These are phyloP conservation scores for Podarcis muralis DNA, from an alignment of 2,113 vertebrate genomes.

Conservation along the genomic window DNA sequence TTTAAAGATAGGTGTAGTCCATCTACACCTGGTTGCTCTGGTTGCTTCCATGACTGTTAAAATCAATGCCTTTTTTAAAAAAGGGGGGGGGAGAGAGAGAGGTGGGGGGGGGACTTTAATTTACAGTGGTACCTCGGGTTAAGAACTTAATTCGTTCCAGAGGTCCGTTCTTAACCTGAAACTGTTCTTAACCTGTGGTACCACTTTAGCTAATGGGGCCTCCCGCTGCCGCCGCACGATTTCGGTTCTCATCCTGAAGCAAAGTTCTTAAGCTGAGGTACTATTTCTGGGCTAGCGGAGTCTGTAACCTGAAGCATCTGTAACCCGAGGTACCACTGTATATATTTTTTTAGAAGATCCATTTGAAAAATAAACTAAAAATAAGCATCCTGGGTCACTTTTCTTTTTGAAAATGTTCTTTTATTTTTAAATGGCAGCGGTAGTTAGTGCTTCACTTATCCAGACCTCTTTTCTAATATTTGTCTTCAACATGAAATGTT, in stretches of 20 bases:
- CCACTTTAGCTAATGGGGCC: too few relatives aligned
- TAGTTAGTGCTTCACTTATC: constrained; percentile 56
- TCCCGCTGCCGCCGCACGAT: too few relatives aligned
- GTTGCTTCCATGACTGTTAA: background rate
- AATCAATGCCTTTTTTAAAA: background rate
- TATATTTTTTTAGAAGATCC: constrained; percentile 41
- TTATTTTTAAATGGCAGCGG: constrained; percentile 50
- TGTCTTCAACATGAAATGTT: constrained; percentile 66
- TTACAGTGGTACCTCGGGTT: background rate
- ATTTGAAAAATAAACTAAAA: constrained; percentile 52
- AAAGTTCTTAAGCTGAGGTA: too few relatives aligned
- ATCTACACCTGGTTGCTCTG: too few relatives aligned
- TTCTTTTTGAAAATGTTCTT: constrained; percentile 56
- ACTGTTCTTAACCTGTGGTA: too few relatives aligned
- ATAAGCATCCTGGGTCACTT: constrained; percentile 59
- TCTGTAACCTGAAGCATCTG: too few relatives aligned
- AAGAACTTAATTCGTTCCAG: too few relatives aligned
- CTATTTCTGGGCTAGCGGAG: too few relatives aligned
- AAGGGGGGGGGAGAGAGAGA: background rate
- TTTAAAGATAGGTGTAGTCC: constrained; percentile 25
- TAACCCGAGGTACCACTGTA: background rate
- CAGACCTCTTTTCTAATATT: constrained; percentile 67
- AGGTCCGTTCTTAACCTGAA: too few relatives aligned
- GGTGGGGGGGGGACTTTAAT: constrained; percentile 39
- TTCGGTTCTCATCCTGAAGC: too few relatives aligned